Evolutionary conservation across 2,888 invertebrate genomes (phyloP).

Genomic region (Drosophila paucipuncta): DNA sequence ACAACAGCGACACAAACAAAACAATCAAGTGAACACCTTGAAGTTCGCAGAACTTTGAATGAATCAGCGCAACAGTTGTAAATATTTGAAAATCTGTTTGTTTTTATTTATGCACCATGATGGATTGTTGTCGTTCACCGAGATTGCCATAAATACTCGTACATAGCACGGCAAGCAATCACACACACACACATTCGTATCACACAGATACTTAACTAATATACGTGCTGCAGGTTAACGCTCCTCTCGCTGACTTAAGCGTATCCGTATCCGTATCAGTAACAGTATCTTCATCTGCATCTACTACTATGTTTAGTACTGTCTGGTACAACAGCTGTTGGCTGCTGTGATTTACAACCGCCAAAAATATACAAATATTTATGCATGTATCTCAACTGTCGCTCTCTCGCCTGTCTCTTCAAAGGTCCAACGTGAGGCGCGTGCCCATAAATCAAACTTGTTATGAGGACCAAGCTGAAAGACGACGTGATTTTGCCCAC

Average conservation of each 20-base stretch:
- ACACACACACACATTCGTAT: slow-evolving; percentile 12
- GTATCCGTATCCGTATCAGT: slow-evolving; percentile 16
- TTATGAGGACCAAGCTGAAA: slow-evolving; percentile 25
- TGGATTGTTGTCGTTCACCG: slow-evolving; percentile 17
- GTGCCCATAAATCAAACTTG: slow-evolving; percentile 50
- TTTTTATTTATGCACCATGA: slow-evolving; percentile 15
- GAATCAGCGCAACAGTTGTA: slow-evolving; percentile 50
- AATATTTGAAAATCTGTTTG: slow-evolving; percentile 49
- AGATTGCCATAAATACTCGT: neutral
- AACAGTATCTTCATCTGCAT: slow-evolving; percentile 49
- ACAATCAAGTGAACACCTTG: slow-evolving; percentile 63
- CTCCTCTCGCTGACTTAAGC: slow-evolving; percentile 2
- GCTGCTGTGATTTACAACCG: slow-evolving; percentile 45
- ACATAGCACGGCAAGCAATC: slow-evolving; percentile 24
- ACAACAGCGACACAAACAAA: slow-evolving; percentile 50
- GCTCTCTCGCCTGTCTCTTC: slow-evolving; percentile 4
- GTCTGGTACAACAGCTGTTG: neutral
- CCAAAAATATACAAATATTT: slow-evolving; percentile 48
- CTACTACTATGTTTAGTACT: slow-evolving; percentile 14
- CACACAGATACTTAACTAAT: slow-evolving; percentile 29
- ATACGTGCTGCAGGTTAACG: slow-evolving; percentile 41
- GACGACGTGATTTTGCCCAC: slow-evolving; percentile 38
- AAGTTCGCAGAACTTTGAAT: slow-evolving; percentile 64
- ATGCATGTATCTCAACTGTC: slow-evolving; percentile 39
- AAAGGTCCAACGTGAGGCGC: slow-evolving; percentile 38